Conservation (phyloP, 2,797 vertebrate genomes). For the Sarcoramphus papa region DNA sequence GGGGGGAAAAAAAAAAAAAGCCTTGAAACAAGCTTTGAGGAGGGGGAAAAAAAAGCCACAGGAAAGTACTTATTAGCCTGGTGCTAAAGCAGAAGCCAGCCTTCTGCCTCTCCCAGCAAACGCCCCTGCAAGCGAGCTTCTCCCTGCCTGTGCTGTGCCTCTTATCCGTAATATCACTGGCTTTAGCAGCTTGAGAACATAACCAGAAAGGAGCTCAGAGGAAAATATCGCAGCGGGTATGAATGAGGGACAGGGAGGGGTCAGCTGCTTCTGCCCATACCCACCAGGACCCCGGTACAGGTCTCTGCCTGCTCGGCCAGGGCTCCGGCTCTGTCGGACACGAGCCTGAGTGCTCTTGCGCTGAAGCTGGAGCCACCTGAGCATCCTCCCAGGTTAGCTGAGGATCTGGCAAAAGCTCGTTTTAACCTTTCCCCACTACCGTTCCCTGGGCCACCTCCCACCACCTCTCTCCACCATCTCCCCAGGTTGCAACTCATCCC, state of each 20-base stretch:
- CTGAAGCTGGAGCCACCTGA: background rate
- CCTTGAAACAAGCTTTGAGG: background rate
- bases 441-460: background rate
- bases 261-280: background rate
- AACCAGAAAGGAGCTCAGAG: background rate
- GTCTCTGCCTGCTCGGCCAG: background rate
- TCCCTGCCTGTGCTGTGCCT: background rate
- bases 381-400: background rate
- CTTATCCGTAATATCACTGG: background rate
- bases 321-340: background rate
- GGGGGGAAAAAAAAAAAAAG: background rate
- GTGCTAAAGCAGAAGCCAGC: background rate
- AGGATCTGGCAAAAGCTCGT: background rate
- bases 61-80: background rate
- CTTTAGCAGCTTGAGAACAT: background rate
- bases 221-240: background rate
- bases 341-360: accelerated
- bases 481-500: background rate
- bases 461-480: background rate
- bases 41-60: background rate
- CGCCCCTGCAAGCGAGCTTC: background rate
- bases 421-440: background rate
- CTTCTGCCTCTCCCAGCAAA: background rate
- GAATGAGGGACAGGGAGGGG: background rate
- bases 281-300: background rate